These are phyloP conservation scores for Matsumyia berberina DNA, from an alignment of 2,888 invertebrate genomes.

Conservation along the genomic window DNA sequence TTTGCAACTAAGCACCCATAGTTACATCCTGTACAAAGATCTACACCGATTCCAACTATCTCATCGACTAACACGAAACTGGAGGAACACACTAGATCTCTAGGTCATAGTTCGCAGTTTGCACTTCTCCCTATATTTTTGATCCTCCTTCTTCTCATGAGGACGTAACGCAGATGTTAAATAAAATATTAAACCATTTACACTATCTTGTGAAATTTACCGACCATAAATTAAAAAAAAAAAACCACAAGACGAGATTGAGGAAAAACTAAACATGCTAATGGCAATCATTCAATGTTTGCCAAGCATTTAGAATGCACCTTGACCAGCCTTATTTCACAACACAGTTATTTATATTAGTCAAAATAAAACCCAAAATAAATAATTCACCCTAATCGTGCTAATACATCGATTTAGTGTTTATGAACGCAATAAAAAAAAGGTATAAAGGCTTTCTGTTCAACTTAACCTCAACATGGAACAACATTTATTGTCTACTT, in stretches of 20 bases:
- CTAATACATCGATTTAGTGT: not conserved
- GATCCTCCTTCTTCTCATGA: no score
- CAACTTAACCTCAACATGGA: not conserved
- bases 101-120: no score
- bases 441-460: not conserved
- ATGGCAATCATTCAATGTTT: not conserved
- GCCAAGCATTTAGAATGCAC: not conserved
- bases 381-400: not conserved
- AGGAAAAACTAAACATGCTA: not conserved
- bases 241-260: not conserved
- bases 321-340: not conserved
- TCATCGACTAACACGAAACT: no score
- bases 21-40: no score
- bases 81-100: no score
- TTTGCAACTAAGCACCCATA: no score
- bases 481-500: not conserved
- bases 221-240: not conserved
- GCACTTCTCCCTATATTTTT: no score
- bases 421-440: not conserved
- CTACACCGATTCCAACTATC: no score
- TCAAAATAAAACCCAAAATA: not conserved
- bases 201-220: conserved; percentile 1
- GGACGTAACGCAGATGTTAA: not conserved
- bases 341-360: not conserved
- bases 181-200: not conserved